phyloP scores from a whole-genome alignment of 2,113 vertebrate species.

The Entomyzon cyanotis region DNA sequence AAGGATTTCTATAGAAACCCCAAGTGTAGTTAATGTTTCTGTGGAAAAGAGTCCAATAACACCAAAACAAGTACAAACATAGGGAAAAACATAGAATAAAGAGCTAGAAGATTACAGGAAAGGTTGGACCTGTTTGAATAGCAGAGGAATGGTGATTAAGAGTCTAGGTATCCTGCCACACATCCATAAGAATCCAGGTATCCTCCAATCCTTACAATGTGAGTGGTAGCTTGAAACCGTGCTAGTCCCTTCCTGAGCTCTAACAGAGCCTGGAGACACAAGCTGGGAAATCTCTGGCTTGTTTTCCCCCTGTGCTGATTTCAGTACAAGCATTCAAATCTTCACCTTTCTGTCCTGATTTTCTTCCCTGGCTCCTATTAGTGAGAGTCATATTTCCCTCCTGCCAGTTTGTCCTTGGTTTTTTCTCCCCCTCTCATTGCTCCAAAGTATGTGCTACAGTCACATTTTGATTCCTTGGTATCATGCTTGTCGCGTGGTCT shows the following conservation, averaged over 20 bases:
- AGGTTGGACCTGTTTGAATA: neutral
- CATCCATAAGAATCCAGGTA: neutral
- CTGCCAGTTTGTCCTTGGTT: neutral
- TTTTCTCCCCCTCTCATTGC: neutral
- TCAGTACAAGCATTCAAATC: neutral
- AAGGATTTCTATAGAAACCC: neutral
- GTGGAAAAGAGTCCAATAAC: neutral
- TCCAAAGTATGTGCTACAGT: neutral
- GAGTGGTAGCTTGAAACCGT: neutral
- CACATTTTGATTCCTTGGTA: neutral
- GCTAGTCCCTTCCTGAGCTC: neutral
- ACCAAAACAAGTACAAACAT: neutral
- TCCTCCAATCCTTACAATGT: fast-evolving
- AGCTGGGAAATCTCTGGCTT: neutral
- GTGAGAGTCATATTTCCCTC: neutral
- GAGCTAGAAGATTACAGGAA: neutral
- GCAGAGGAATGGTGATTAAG: neutral
- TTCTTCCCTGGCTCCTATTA: neutral
- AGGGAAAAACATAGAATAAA: neutral
- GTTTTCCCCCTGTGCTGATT: neutral
- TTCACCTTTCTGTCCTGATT: neutral
- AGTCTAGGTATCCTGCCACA: neutral
- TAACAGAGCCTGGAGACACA: neutral
- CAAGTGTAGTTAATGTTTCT: neutral
- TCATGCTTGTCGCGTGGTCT: neutral